Evolutionary conservation across 2,113 vertebrate species (phyloP), one percentile per base, ranked within the genome.

Genomic region (Anas platyrhynchos): DNA sequence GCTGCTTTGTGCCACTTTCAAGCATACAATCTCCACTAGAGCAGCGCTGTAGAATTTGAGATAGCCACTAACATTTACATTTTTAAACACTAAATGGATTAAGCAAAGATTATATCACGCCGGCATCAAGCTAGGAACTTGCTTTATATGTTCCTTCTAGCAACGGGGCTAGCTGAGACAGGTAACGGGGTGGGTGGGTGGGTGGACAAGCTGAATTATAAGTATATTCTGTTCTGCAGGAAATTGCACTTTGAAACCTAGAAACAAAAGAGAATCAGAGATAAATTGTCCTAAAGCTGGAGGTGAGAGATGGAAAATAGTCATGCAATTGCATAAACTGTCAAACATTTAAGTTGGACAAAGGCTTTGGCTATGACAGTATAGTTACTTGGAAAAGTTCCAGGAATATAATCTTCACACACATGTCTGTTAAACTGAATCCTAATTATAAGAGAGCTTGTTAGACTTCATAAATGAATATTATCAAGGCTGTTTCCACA

Each of bases 101-200:
- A 88, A 89, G 89, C 43, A 91, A 86, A 97, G 94, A 97, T 96
- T 76, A 63, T 94, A 97, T 95, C 63, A 56, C 54, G 77, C 92
- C 80, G 91, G 68, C 90, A 92, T 81, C 89, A 78, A 86, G 55
- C 48, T 54, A 31, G 74, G 93, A 97, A 96, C 91, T 97, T 79
- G 61, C 91, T 93, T 94, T 93, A 93, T 96, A 93, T 2, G 65
- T 96, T 96, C 86, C 96, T 97, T 96, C 95, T 75, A 97, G 97
- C 91, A 96, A 96, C 0, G 41, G 88, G 91, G 94, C 98, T 97
- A 97, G 97, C 96, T 92, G 84, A 92, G 96, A 96, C 98, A 98
- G 82, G 97, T 85, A 94, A 27, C 65, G 59, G 79, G 43, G 85
- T 95, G 81, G 94, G 96, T 95, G 93, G 85, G 86, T 95, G 93